Percentiles rank a stretch among this genome's conserved stretches.
Evolutionary conservation across 2,113 vertebrate species (phyloP).

Genomic region (Larimichthys polyactis): DNA sequence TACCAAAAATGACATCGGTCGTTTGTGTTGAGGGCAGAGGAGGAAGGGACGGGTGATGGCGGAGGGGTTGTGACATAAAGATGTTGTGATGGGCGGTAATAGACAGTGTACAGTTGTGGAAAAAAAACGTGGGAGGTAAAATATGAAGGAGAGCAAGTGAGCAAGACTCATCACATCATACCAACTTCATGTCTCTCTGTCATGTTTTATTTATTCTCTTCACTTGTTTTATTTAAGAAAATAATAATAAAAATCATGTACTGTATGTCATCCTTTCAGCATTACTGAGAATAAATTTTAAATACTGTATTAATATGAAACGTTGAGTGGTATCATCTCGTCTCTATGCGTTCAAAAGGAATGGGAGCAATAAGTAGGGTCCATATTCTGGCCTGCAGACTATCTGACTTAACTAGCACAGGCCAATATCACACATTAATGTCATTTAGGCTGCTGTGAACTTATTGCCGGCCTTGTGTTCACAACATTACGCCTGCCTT

Average conservation of each 20-base stretch:
- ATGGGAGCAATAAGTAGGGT: background rate
- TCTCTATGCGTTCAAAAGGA: background rate
- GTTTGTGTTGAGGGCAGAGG: slow-evolving; percentile 85
- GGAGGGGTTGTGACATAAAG: background rate
- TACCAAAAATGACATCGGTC: slow-evolving; percentile 91
- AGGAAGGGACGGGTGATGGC: background rate
- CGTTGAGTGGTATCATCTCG: background rate
- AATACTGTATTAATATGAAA: slow-evolving; percentile 55
- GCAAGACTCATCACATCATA: slow-evolving; percentile 9
- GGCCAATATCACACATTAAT: slow-evolving; percentile 36
- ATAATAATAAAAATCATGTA: background rate
- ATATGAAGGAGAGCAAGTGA: background rate
- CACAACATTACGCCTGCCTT: slow-evolving; percentile 35
- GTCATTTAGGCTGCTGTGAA: slow-evolving; percentile 38
- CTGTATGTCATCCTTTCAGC: slow-evolving; percentile 9
- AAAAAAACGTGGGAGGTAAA: background rate
- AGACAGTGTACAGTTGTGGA: slow-evolving; percentile 1
- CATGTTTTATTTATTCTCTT: background rate
- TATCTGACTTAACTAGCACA: background rate
- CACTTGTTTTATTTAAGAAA: slow-evolving; percentile 17
- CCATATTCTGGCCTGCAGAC: slow-evolving; percentile 5
- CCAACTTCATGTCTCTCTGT: background rate
- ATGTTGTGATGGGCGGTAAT: slow-evolving; percentile 10
- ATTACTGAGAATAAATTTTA: slow-evolving; percentile 58
- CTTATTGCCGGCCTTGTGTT: slow-evolving; percentile 26